These are phyloP conservation scores for Pterocles orientalis DNA, from an alignment of 2,113 vertebrate genomes.

Conservation along the genomic window DNA sequence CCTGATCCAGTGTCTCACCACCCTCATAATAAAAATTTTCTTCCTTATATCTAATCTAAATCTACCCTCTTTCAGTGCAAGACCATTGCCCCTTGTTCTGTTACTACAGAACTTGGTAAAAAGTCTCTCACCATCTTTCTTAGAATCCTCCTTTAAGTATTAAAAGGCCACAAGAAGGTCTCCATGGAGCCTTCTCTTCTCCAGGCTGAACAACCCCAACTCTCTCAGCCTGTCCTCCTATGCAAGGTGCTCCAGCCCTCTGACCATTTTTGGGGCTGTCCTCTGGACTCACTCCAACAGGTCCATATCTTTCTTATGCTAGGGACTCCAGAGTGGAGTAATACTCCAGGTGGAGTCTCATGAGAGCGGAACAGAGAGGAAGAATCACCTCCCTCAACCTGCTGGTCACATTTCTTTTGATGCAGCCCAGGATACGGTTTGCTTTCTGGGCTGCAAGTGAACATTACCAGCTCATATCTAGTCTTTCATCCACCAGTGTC, in stretches of 20 bases:
- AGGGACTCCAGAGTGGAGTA: background rate
- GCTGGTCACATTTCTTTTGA: fast-evolving
- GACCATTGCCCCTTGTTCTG: background rate
- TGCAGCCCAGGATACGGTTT: background rate
- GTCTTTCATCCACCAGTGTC: background rate
- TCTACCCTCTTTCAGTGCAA: background rate
- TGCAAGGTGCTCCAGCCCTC: background rate
- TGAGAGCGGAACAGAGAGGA: fast-evolving
- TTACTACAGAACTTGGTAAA: background rate
- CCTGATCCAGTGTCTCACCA: background rate
- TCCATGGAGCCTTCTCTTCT: background rate
- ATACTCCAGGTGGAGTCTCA: background rate
- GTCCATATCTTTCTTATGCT: fast-evolving
- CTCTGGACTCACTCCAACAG: fast-evolving
- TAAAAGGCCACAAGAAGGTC: background rate
- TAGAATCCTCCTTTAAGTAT: too few relatives aligned
- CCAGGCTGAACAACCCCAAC: background rate
- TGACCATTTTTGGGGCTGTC: background rate
- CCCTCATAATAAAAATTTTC: background rate
- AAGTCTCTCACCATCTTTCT: background rate
- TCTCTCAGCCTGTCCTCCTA: background rate
- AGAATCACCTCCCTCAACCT: background rate
- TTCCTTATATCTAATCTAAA: background rate
- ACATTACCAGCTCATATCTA: background rate
- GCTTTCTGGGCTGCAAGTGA: background rate